phyloP scores from a whole-genome alignment of 2,797 vertebrate species.

The Scolopax rusticola region DNA sequence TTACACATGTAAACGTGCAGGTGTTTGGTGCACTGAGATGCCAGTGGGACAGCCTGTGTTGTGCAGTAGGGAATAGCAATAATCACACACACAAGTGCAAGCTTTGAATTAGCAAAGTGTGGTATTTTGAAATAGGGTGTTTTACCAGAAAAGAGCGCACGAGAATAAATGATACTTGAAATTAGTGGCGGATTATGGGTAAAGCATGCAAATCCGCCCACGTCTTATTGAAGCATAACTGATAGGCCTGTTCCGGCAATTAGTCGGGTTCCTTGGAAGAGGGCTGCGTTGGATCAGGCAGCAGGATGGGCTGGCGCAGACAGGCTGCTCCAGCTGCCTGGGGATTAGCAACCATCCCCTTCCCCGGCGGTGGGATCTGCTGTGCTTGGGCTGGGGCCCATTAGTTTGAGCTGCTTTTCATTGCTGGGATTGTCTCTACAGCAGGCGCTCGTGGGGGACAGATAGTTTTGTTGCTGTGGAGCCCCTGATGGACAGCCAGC shows the following conservation, averaged over 20 bases:
- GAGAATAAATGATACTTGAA: background rate
- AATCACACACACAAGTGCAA: background rate
- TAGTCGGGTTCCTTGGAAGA: background rate
- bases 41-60: background rate
- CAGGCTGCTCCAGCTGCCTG: slow-evolving; percentile 22
- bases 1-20: background rate
- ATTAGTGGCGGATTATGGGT: background rate
- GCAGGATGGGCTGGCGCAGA: background rate
- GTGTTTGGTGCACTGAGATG: background rate
- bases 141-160: background rate
- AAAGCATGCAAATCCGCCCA: background rate
- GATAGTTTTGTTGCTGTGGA: background rate
- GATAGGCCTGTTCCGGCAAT: slow-evolving; percentile 27
- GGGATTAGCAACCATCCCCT: background rate
- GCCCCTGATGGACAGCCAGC: background rate
- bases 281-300: background rate
- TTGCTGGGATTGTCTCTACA: background rate
- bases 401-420: background rate
- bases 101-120: background rate
- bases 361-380: rapidly evolving
- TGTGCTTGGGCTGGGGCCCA: background rate
- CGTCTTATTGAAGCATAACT: background rate
- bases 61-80: background rate
- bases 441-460: rapidly evolving
- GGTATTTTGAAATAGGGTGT: background rate